phyloP scores from a whole-genome alignment of 2,797 vertebrate genomes.

The Stomatorhinus walkeri region DNA sequence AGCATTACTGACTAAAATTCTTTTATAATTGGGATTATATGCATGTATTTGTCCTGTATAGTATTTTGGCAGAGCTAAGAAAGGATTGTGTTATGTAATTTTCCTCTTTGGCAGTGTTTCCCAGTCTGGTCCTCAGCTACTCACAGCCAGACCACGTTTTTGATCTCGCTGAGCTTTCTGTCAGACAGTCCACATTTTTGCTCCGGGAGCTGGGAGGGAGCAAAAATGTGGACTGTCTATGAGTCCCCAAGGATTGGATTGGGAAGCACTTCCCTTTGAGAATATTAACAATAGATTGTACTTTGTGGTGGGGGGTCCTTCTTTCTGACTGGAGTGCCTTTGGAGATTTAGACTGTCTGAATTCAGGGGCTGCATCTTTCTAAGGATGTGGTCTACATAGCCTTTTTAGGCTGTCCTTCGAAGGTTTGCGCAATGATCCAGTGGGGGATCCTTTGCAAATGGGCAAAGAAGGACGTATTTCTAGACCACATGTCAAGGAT shows the following conservation, averaged over 20 bases:
- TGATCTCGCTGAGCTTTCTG: not conserved
- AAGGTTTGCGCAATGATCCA: not conserved
- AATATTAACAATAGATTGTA: not conserved
- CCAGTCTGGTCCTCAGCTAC: not conserved
- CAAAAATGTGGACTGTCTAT: not conserved
- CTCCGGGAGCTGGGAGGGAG: not conserved
- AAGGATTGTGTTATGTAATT: not conserved
- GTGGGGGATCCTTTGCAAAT: not conserved
- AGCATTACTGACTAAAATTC: not conserved
- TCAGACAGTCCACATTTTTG: not conserved
- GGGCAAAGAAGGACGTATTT: not conserved
- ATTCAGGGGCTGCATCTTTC: not conserved
- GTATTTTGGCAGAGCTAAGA: not conserved
- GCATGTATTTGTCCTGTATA: not conserved
- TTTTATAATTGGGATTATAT: not conserved
- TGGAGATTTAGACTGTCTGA: not conserved
- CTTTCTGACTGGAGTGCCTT: not conserved
- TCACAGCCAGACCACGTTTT: not conserved
- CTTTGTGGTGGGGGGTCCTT: not conserved
- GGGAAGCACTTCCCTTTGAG: not conserved
- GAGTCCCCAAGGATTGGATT: not conserved
- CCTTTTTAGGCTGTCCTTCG: not conserved
- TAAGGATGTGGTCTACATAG: not conserved
- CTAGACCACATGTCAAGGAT: not conserved
- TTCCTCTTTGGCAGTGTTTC: not conserved